phyloP scores from a whole-genome alignment of 37 sponge, comb jelly and placozoan genomes.

The Dysidea cf. avara region DNA sequence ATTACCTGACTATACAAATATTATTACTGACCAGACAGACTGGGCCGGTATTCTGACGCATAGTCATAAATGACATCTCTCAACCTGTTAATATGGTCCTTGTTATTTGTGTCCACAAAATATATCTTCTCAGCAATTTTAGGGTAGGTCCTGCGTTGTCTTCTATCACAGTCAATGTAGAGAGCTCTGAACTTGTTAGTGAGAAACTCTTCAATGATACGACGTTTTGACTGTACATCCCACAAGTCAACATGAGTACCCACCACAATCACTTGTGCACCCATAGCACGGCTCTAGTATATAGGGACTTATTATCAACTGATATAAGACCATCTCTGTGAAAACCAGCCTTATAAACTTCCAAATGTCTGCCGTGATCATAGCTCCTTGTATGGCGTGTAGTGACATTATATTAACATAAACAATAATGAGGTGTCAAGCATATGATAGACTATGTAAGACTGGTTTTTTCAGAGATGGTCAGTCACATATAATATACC shows the following conservation, averaged over 20 bases:
- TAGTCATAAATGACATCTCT: slow-evolving; percentile 62
- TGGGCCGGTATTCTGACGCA: slow-evolving; percentile 37
- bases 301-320: not conserved
- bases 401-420: too few relatives aligned
- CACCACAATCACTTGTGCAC: slow-evolving; percentile 71
- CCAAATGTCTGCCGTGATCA: not conserved
- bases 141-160: slow-evolving; percentile 20
- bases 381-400: not conserved
- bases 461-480: too few relatives aligned
- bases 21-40: not conserved
- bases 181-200: slow-evolving; percentile 24
- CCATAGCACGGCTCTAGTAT: slow-evolving; percentile 45
- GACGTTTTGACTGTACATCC: slow-evolving; percentile 2
- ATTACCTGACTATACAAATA: not conserved
- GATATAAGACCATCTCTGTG: not conserved
- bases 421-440: too few relatives aligned
- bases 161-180: slow-evolving; percentile 29
- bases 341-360: not conserved
- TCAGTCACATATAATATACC: slow-evolving; percentile 21
- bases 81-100: slow-evolving; percentile 28
- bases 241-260: slow-evolving; percentile 72
- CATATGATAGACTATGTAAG: too few relatives aligned
- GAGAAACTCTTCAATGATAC: not conserved
- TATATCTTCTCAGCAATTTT: not conserved
- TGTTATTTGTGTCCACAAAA: slow-evolving; percentile 47